Percentiles rank a stretch among this genome's conserved stretches.
Conservation (phyloP, 2,797 vertebrate genomes). For the Carapus acus region DNA sequence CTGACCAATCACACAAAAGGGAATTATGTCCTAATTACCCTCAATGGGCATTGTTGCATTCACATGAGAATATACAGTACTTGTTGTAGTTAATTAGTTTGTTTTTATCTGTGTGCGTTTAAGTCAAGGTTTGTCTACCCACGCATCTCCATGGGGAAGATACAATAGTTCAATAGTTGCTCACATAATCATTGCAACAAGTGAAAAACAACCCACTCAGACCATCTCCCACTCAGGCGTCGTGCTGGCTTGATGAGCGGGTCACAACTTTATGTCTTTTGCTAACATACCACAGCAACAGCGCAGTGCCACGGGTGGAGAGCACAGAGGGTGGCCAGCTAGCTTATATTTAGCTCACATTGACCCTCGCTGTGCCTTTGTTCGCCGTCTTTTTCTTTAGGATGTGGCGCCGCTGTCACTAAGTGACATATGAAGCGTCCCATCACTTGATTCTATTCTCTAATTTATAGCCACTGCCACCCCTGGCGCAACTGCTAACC, state of each 20-base stretch:
- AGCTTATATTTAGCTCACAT: neutral
- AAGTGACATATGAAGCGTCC: slow-evolving; percentile 12
- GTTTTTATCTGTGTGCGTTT: too few relatives aligned
- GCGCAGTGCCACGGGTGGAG: too few relatives aligned
- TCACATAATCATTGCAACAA: too few relatives aligned
- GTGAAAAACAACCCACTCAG: too few relatives aligned
- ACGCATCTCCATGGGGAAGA: neutral
- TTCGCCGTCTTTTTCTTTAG: neutral
- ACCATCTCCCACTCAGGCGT: too few relatives aligned
- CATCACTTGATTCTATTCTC: slow-evolving; percentile 31
- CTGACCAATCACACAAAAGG: too few relatives aligned
- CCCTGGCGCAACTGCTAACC: slow-evolving; percentile 34
- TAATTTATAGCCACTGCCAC: slow-evolving; percentile 24
- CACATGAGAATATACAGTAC: too few relatives aligned
- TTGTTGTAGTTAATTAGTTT: too few relatives aligned
- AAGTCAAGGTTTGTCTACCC: too few relatives aligned
- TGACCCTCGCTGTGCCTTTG: neutral
- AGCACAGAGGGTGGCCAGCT: neutral
- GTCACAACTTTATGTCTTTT: neutral
- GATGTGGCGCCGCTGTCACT: slow-evolving; percentile 12
- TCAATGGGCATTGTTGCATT: too few relatives aligned
- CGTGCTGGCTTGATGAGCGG: too few relatives aligned
- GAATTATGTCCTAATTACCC: too few relatives aligned
- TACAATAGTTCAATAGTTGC: neutral
- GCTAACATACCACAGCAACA: neutral